Conservation (phyloP, 1,140 invertebrate genomes). For the Lordiphosa mommai region DNA sequence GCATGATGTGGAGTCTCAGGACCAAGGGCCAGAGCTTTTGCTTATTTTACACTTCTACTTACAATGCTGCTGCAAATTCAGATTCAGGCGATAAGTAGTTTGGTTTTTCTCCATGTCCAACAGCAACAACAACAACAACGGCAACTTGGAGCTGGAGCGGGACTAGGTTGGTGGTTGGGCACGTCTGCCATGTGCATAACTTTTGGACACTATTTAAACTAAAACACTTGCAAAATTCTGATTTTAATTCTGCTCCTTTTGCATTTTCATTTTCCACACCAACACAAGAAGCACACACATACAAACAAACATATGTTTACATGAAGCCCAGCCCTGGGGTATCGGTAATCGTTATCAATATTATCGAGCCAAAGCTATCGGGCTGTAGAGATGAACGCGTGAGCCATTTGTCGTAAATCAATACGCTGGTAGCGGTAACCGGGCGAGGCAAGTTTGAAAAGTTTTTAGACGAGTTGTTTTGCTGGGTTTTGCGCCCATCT, state of each 20-base stretch:
- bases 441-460: no score
- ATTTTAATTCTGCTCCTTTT: conserved; percentile 6
- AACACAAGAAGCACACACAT: conserved; percentile 7
- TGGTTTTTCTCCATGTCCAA: conserved; percentile 32
- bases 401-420: no score
- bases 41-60: conserved; percentile 13
- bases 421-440: no score
- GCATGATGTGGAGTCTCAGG: not conserved
- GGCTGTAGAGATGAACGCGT: no score
- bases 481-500: no score
- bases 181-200: conserved; percentile 59
- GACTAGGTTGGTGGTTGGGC: conserved; percentile 37
- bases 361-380: no score
- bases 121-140: conserved; percentile 24
- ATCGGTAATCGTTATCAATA: no score
- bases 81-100: conserved; percentile 20
- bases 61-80: conserved; percentile 33
- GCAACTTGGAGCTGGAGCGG: conserved; percentile 35
- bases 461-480: no score
- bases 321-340: no score
- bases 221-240: conserved; percentile 1
- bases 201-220: conserved; percentile 2
- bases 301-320: conserved; percentile 2
- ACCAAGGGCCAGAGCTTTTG: not conserved
- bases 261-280: conserved; percentile 12